Base-by-base conservation (phyloP, 2,888 invertebrate species). In the Dynastes maya region DNA sequence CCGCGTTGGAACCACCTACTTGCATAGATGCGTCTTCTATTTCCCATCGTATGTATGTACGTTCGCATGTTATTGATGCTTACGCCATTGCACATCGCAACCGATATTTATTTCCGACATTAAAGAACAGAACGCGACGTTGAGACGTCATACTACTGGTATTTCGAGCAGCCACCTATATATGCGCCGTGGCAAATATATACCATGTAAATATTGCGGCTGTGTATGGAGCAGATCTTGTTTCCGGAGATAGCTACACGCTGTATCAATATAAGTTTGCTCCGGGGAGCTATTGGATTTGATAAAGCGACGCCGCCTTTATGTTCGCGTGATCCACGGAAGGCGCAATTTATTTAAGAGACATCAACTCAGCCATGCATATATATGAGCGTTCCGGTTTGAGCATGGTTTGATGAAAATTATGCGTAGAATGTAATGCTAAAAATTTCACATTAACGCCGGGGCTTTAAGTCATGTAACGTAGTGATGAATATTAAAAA, bases 271-370 rank as follows among this genome's bases (percentile, higher is more conserved):
- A 74, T 74, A 61, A 74, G 61, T 74, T 74, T 27, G n/a, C 72
- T 45, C 29, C 72, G 58, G 72, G 72, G 72, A 74, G 72, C 72
- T 74, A 74, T 74, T 74, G 72, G 72, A 74, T 74, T 74, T 74
- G 72, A 74, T 61, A 74, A 74, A 74, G 61, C 72, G 61, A 49
- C 11, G 45, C 55, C 1, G 72, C 72, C 63, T 74, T 61, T 61
- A 74, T 61, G 40, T 61, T 74, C 49, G 13, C 13, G 29, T 37
- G 58, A 74, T 22, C 72, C 72, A 45, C 22, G 40, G 72, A 27
- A 61, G 61, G 61, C 13, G 61, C 22, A 61, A 49, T 40, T 74
- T 61, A 74, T 74, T 74, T 61, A 45, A 61, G 61, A 27, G 72
- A 45, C 61, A 63, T 53, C 68, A 68, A 29, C 16, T 53, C 29